phyloP scores from a whole-genome alignment of 2,888 invertebrate genomes.

The Malthinus seriepunctatus region DNA sequence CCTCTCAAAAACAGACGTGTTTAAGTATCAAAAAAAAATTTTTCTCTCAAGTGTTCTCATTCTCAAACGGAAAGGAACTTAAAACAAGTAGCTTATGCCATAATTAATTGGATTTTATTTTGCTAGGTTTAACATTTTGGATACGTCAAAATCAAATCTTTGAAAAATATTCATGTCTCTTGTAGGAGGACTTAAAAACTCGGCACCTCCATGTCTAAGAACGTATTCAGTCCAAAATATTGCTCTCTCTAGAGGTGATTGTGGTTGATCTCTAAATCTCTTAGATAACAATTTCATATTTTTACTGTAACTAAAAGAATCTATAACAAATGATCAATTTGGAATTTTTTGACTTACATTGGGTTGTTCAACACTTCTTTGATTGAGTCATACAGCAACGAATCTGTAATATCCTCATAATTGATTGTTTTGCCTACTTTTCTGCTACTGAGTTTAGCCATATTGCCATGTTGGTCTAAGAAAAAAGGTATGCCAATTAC shows the following conservation, averaged over 20 bases:
- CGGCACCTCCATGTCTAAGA: constrained; percentile 22
- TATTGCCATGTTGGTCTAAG: constrained; percentile 29
- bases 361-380: constrained; percentile 35
- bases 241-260: constrained; percentile 29
- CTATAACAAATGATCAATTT: neutral
- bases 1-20: too few relatives aligned
- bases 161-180: constrained; percentile 20
- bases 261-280: constrained; percentile 31
- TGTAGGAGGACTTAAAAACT: constrained; percentile 19
- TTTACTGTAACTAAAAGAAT: constrained; percentile 25
- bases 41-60: too few relatives aligned
- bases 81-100: too few relatives aligned
- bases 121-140: too few relatives aligned
- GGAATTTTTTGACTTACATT: constrained; percentile 28
- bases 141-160: neutral
- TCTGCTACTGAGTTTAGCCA: constrained; percentile 11
- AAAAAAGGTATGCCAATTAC: constrained; percentile 35
- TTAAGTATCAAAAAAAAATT: too few relatives aligned
- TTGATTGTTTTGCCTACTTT: constrained; percentile 37
- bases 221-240: constrained; percentile 32
- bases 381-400: constrained; percentile 32
- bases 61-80: too few relatives aligned
- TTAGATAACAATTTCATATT: constrained; percentile 26
- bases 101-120: too few relatives aligned
- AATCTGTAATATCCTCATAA: constrained; percentile 32